These are phyloP conservation scores for Drusus annulatus DNA, from an alignment of 1,140 invertebrate species.

Conservation along the genomic window DNA sequence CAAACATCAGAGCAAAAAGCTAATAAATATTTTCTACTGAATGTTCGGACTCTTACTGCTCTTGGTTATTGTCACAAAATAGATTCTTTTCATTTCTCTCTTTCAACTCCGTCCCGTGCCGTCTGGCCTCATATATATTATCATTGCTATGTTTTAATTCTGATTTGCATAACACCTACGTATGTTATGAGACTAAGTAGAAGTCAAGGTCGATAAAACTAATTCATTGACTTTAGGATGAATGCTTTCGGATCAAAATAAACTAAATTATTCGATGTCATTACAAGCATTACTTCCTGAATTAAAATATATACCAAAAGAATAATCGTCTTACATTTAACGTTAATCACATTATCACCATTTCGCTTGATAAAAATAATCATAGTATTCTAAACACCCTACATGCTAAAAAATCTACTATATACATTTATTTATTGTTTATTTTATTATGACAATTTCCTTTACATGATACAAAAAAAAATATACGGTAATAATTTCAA, in stretches of 20 bases:
- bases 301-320: slow-evolving; percentile 4
- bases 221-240: slow-evolving; percentile 14
- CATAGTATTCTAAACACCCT: slow-evolving; percentile 29
- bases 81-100: too few species aligned
- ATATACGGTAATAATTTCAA: slow-evolving; percentile 25
- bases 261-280: slow-evolving; percentile 27
- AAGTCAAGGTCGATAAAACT: background rate
- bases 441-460: slow-evolving; percentile 18
- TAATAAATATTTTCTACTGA: too few species aligned
- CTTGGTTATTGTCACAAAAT: too few species aligned
- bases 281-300: background rate
- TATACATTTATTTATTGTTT: slow-evolving; percentile 33
- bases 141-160: slow-evolving; percentile 11
- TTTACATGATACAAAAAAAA: slow-evolving; percentile 19
- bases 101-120: background rate
- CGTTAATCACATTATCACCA: slow-evolving; percentile 48
- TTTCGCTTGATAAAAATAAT: slow-evolving; percentile 53
- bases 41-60: too few species aligned
- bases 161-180: too few species aligned
- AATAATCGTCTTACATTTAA: background rate
- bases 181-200: too few species aligned
- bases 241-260: slow-evolving; percentile 18
- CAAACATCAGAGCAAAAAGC: too few species aligned
- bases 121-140: slow-evolving; percentile 6
- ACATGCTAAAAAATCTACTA: slow-evolving; percentile 30